phyloP scores from a whole-genome alignment of 2,797 vertebrate genomes.

The Gadopsis bispinosus region DNA sequence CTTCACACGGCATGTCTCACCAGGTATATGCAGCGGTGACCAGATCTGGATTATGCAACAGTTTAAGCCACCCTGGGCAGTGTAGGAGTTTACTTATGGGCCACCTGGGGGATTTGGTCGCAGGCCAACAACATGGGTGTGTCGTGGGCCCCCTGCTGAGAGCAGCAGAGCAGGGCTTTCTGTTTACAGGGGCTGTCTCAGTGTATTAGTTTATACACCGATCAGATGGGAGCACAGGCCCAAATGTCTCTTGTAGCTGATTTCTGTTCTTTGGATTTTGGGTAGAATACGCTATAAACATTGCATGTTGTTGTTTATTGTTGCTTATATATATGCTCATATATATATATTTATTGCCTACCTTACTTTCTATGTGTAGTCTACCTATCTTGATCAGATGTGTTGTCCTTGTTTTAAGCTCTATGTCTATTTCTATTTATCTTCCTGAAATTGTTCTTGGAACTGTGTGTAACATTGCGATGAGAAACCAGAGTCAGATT shows the following conservation, averaged over 20 bases:
- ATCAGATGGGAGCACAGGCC: neutral
- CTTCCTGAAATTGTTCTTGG: too few species aligned
- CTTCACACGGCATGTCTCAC: conserved; percentile 34
- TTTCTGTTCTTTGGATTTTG: conserved; percentile 15
- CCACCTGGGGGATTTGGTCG: conserved; percentile 66
- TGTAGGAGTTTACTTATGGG: conserved; percentile 65
- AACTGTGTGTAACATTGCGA: too few species aligned
- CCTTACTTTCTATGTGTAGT: too few species aligned
- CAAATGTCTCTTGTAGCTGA: conserved; percentile 7
- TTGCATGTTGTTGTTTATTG: too few species aligned
- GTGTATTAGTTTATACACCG: conserved; percentile 43
- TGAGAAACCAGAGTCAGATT: too few species aligned
- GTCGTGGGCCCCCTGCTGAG: conserved; percentile 43
- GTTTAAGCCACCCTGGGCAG: conserved; percentile 59
- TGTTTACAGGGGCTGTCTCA: conserved; percentile 46
- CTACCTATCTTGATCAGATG: too few species aligned
- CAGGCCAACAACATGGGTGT: conserved; percentile 38
- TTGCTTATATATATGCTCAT: too few species aligned
- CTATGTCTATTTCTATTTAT: too few species aligned
- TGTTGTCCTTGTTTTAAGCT: too few species aligned
- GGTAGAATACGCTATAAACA: neutral
- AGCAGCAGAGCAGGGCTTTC: conserved; percentile 61
- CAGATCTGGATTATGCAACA: conserved; percentile 72
- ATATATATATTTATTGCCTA: too few species aligned
- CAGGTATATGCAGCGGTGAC: conserved; percentile 39